Evolutionary conservation across 2,113 vertebrate genomes (phyloP), one percentile per base, ranked within the genome.

Genomic region (Apteryx mantelli): DNA sequence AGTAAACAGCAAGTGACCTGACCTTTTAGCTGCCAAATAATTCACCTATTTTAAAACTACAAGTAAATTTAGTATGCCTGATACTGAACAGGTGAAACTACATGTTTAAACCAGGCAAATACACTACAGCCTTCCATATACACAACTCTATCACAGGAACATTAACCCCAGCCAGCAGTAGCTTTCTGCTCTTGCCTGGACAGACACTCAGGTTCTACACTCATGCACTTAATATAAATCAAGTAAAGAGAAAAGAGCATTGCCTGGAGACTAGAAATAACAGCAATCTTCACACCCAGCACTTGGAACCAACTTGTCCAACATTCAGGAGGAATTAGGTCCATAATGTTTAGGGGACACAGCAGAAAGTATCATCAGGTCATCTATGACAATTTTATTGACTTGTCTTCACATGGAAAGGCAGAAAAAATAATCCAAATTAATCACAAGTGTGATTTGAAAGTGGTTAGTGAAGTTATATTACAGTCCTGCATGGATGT

Each of bases 1-100:
- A 87, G 82, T 75, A 81, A 96, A 77, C 71, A 95, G 38, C 48
- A 32, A 7, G 36, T 52, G 25, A 74, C 84, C 82, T 91, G 91
- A 96, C 95, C 87, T 97, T 93, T 93, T 20, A 94, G 80, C 60
- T 88, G 88, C 48, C 71, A 81, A 97, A 91, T 97, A 42, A 71
- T 55, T 86, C 64, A n/a, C 88, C 92, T 94, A 65, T 95, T 97
- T 97, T 96, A 95, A 97, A 94, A 88, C 85, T 86, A 36, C 74
- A 64, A 93, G 82, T 94, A 95, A 96, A 92, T 97, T 86, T 86
- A 95, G 87, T 88, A 69, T 88, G 93, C 79, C 68, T 68, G 81
- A 58, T 70, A 87, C 34, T 69, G 92, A 92, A 92, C 94, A 95
- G 95, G 93, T 97, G 91, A 94, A 85, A 87, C 46, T 69, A 91